Percentiles rank a stretch among this genome's conserved stretches.
Conservation (phyloP, 2,113 vertebrate species). For the Coturnix japonica region DNA sequence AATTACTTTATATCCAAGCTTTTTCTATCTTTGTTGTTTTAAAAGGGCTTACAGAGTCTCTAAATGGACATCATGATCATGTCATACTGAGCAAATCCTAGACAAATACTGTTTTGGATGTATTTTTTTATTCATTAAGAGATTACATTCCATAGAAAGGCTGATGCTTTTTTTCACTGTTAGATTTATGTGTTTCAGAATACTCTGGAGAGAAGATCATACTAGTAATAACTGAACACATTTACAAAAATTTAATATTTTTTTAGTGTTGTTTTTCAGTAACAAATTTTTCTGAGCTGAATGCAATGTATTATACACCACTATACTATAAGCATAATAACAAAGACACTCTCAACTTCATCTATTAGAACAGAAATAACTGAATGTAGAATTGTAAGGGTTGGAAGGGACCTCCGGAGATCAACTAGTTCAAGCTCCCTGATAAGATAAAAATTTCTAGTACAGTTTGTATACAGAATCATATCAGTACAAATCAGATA, state of each 20-base stretch:
- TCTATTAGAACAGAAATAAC: background rate
- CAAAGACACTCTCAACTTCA: background rate
- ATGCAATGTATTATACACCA: background rate
- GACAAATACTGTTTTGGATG: constrained; percentile 57
- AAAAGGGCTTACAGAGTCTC: constrained; percentile 50
- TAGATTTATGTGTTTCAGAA: constrained; percentile 32
- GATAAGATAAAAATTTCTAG: background rate
- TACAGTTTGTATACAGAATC: background rate
- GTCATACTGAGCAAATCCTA: constrained; percentile 48
- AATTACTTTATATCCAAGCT: constrained; percentile 37
- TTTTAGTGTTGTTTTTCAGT: background rate
- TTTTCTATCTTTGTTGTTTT: constrained; percentile 37
- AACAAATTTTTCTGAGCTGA: background rate
- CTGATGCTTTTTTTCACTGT: constrained; percentile 25
- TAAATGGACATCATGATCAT: constrained; percentile 51
- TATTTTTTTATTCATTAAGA: constrained; percentile 53
- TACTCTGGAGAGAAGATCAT: background rate
- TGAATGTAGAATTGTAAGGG: background rate
- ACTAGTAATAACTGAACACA: background rate
- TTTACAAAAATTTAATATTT: background rate
- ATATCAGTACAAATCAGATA: background rate
- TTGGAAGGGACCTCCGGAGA: too few species aligned
- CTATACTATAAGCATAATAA: background rate
- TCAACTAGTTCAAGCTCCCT: too few species aligned
- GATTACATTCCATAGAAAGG: constrained; percentile 7